A percentile compares a stretch with the other conserved stretches of the same genome.
Evolutionary conservation across 2,113 vertebrate species (phyloP).

Genomic region (Neogale vison): DNA sequence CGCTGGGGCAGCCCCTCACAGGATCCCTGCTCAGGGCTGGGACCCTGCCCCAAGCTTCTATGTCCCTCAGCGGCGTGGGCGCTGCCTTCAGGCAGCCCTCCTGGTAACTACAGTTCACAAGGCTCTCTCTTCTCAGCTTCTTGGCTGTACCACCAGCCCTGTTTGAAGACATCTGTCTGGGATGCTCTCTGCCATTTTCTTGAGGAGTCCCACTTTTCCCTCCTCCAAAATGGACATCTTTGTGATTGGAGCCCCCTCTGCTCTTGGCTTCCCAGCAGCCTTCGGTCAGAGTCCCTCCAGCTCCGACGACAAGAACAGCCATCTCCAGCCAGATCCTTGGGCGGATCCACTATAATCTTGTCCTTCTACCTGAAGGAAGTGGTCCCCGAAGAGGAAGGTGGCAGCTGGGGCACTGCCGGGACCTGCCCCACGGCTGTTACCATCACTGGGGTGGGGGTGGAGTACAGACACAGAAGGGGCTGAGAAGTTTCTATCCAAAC

Average conservation of each 20-base stretch:
- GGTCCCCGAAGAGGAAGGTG: background rate
- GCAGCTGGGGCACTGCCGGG: background rate
- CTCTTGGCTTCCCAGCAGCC: background rate
- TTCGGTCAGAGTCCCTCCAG: fast-evolving
- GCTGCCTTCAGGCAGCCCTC: constrained; percentile 38
- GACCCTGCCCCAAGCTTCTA: background rate
- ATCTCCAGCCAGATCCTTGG: background rate
- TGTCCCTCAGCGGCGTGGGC: background rate
- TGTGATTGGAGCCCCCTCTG: background rate
- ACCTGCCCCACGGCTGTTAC: too few species aligned
- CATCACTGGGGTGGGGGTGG: background rate
- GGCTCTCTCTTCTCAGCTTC: background rate
- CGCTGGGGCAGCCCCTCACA: background rate
- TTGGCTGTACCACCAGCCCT: background rate
- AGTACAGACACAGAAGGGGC: background rate
- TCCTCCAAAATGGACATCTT: background rate
- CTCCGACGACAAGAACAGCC: background rate
- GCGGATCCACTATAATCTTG: background rate
- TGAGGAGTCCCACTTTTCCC: background rate
- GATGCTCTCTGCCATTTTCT: background rate
- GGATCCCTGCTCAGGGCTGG: background rate
- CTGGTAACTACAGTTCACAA: background rate
- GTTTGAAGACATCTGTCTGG: background rate
- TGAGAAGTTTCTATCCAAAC: background rate
- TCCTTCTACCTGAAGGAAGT: background rate